Base-by-base conservation (phyloP, 2,797 vertebrate genomes). In the Esox lucius region DNA sequence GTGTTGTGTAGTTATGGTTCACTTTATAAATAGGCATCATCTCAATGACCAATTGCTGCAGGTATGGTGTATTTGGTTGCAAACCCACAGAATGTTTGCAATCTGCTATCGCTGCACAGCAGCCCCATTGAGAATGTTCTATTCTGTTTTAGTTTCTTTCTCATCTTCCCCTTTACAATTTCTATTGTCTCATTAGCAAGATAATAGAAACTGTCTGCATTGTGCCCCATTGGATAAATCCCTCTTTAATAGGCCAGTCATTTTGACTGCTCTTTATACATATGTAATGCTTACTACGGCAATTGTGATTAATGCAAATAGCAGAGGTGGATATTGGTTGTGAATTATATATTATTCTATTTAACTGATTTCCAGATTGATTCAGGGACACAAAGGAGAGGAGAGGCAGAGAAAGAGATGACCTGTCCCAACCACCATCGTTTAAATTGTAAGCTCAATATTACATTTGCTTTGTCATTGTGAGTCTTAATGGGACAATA, bases 301-400 rank as follows among this genome's bases (percentile, higher is more conserved):
- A 79, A 74, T 85, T 75, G 39, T 51, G 79, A 66, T 66, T 78
- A 48, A 62, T 13, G 22, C 74, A 81, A 87, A 86, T 83, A 84
- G n/a, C 33, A 48, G 68, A 73, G 73, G 61, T 79, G 74, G 75
- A 77, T 46, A 78, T 78, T 56, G 82, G 74, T 85, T 80, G 75
- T 90, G 87, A 90, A 91, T 91, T 88, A 86, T 87, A 88, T 87
- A 91, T 89, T 85, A 90, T 86, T 87, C 86, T 86, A 87, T 92
- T 88, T 89, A 87, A 87, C 78, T 80, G 85, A 88, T 84, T 65
- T 82, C 72, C 75, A 75, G 76, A 83, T 78, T 86, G 81, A 88
- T 87, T 87, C 83, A 83, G 77, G 77, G 81, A 82, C 84, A 89
- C 80, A 87, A 88, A 87, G 86, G 81, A 88, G 89, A 89, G 82